Conservation (phyloP, 2,888 invertebrate species). For the Agrotis segetum region DNA sequence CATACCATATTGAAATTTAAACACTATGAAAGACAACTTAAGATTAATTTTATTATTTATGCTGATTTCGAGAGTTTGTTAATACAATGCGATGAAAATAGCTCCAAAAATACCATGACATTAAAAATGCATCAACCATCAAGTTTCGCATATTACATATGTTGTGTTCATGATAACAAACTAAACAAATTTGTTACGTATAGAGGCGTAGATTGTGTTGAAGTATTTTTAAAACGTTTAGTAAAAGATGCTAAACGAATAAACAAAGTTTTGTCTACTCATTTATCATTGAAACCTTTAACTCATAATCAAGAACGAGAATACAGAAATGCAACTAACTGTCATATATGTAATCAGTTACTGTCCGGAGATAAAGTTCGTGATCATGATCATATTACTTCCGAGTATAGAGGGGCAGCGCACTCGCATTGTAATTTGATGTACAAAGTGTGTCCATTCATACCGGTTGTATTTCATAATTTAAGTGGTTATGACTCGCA, state of each 20-base stretch:
- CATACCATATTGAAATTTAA: slow-evolving; percentile 19
- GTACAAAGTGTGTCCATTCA: slow-evolving; percentile 38
- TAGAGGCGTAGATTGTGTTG: slow-evolving; percentile 26
- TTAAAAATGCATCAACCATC: slow-evolving; percentile 45
- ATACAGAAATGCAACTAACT: slow-evolving; percentile 8
- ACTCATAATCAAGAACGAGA: background rate
- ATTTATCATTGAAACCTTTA: slow-evolving; percentile 5
- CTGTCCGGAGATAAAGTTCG: slow-evolving; percentile 9
- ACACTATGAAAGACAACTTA: slow-evolving; percentile 40
- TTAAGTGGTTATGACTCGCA: slow-evolving; percentile 59
- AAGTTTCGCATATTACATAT: slow-evolving; percentile 55
- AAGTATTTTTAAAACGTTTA: slow-evolving; percentile 28
- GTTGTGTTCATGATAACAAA: slow-evolving; percentile 44
- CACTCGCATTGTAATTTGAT: slow-evolving; percentile 53
- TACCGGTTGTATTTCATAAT: slow-evolving; percentile 63
- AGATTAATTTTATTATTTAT: slow-evolving; percentile 45
- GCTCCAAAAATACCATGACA: background rate
- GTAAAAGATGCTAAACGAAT: slow-evolving; percentile 24
- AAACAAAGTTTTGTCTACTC: slow-evolving; percentile 13
- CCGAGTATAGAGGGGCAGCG: slow-evolving; percentile 45
- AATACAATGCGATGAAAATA: background rate
- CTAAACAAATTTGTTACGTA: slow-evolving; percentile 52
- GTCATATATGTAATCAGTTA: slow-evolving; percentile 17
- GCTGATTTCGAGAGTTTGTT: slow-evolving; percentile 5
- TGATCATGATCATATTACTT: slow-evolving; percentile 44